These are phyloP conservation scores for Meda fulgida DNA, from an alignment of 2,797 vertebrate genomes.

Conservation along the genomic window DNA sequence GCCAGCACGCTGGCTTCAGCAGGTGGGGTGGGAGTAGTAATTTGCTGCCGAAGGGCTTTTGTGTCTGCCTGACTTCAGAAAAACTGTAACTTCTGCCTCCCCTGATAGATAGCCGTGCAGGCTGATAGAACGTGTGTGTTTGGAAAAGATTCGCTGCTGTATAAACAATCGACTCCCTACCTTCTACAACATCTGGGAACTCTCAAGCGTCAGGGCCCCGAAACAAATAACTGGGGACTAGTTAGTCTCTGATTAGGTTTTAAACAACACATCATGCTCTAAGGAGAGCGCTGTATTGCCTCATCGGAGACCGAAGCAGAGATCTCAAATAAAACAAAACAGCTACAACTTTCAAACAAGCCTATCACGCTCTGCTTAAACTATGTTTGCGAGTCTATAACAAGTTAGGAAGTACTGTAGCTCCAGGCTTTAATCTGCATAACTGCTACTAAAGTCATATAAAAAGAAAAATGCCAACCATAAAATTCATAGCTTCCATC, in stretches of 20 bases:
- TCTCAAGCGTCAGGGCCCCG: slow-evolving; percentile 79
- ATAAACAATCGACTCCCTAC: slow-evolving; percentile 87
- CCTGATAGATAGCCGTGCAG: slow-evolving; percentile 81
- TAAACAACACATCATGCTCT: slow-evolving; percentile 83
- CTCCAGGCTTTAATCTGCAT: slow-evolving; percentile 56
- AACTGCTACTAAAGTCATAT: slow-evolving; percentile 47
- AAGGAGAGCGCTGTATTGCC: slow-evolving; percentile 67
- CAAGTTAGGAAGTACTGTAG: slow-evolving; percentile 38
- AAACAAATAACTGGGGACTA: slow-evolving; percentile 85
- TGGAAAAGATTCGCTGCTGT: slow-evolving; percentile 83
- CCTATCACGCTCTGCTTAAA: not conserved
- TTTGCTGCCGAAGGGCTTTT: slow-evolving; percentile 85
- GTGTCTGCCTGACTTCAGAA: slow-evolving; percentile 82
- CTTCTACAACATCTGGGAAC: slow-evolving; percentile 86
- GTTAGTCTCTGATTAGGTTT: slow-evolving; percentile 85
- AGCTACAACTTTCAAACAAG: slow-evolving; percentile 58
- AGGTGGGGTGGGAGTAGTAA: slow-evolving; percentile 92
- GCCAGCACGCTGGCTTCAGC: slow-evolving; percentile 88
- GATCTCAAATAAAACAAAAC: slow-evolving; percentile 62
- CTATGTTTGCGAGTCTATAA: slow-evolving; percentile 18
- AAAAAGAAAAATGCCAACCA: slow-evolving; percentile 57
- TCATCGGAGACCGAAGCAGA: slow-evolving; percentile 65
- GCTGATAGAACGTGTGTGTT: slow-evolving; percentile 84
- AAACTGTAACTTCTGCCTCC: slow-evolving; percentile 85
- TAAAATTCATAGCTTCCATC: slow-evolving; percentile 39